Evolutionary conservation across 2,797 vertebrate genomes (phyloP).

Genomic region (Propithecus perrieri): DNA sequence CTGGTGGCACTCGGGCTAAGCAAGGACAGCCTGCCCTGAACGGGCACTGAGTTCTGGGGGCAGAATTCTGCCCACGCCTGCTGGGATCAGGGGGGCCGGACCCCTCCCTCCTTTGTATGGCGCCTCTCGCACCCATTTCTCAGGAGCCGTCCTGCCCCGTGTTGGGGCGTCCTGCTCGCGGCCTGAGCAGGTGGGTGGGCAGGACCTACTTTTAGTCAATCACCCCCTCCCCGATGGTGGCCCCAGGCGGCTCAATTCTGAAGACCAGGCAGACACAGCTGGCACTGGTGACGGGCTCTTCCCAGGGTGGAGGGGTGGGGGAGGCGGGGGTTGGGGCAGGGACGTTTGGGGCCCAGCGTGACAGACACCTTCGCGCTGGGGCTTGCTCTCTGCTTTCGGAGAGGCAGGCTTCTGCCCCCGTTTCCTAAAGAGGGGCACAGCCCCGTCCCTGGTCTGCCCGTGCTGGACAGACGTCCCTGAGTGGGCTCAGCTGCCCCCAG

Average conservation of each 20-base stretch:
- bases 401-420: rapidly evolving
- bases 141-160: neutral
- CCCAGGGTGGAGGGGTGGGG: neutral
- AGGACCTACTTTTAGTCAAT: neutral
- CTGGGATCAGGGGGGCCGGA: rapidly evolving
- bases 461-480: rapidly evolving
- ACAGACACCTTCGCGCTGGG: rapidly evolving
- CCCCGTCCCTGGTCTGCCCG: rapidly evolving
- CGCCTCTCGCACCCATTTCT: rapidly evolving
- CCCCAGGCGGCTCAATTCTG: neutral
- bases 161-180: neutral
- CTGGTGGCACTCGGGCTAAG: neutral
- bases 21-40: neutral
- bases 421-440: rapidly evolving
- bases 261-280: neutral
- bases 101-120: rapidly evolving
- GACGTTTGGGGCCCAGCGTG: neutral
- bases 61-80: neutral
- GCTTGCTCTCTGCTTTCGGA: rapidly evolving
- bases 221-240: neutral
- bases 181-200: neutral
- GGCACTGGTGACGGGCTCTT: neutral
- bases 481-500: neutral
- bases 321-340: neutral
- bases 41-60: rapidly evolving